These are phyloP conservation scores for Hoplostethus mediterraneus DNA, from an alignment of 2,797 vertebrate genomes.

Conservation along the genomic window DNA sequence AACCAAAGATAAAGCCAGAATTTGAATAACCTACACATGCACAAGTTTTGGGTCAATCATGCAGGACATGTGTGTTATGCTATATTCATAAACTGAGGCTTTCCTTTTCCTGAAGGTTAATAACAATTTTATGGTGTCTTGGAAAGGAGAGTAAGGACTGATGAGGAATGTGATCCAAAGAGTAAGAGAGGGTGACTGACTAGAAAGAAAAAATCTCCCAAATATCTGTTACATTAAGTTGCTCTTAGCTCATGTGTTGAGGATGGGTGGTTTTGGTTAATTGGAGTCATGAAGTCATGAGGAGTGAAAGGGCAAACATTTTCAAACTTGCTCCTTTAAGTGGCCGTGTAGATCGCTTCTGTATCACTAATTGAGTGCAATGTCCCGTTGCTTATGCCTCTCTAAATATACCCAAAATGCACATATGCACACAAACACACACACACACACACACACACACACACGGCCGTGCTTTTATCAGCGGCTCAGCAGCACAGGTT, in stretches of 20 bases:
- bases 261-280: not conserved
- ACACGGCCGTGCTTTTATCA: slow-evolving; percentile 58
- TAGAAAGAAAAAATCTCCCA: not conserved
- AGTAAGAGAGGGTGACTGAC: not conserved
- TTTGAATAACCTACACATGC: too few species aligned
- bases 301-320: not conserved
- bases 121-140: too few species aligned
- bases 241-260: not conserved
- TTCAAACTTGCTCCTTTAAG: not conserved
- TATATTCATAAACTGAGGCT: too few species aligned
- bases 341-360: not conserved
- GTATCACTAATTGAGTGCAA: too few species aligned
- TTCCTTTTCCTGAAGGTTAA: too few species aligned
- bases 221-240: not conserved
- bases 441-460: slow-evolving; percentile 4
- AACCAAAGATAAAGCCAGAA: too few species aligned
- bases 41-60: too few species aligned
- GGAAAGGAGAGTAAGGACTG: too few species aligned
- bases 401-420: not conserved
- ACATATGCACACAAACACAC: not conserved
- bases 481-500: slow-evolving; percentile 50
- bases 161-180: too few species aligned
- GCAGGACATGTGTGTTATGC: too few species aligned
- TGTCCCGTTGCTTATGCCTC: too few species aligned
- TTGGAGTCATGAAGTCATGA: not conserved